Base-by-base conservation (phyloP, 2,797 vertebrate species). In the Poliocrania exsul region DNA sequence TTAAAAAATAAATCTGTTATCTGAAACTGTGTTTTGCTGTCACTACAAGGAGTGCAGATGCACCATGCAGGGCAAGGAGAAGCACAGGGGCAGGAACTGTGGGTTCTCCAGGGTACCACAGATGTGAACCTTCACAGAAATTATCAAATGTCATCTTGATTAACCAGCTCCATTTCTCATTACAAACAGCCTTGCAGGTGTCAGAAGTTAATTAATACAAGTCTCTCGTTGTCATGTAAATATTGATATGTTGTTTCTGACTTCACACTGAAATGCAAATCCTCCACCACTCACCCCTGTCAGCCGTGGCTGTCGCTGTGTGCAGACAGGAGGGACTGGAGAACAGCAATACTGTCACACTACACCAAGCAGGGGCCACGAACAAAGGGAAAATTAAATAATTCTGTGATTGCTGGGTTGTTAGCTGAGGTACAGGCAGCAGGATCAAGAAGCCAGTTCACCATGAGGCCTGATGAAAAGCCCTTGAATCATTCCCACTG, bases 391-490 rank as follows among this genome's bases (percentile, higher is more conserved):
- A 86, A 97, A 97, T 96, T 72, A 93, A 96, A 95, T 96, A 93
- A 96, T 94, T 96, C 93, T 3, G 5, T 75, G 86, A 81, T 94
- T 97, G 95, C 95, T 79, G 80, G 95, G 96, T 92, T 97, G 92
- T 94, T 96, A 96, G 94, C 96, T 87, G 97, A 97, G 87, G 95
- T 95, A 96, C 97, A 97, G 95, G 78, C 98, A 97, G 97, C 96
- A 96, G 97, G 97, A 97, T 95, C 95, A 96, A 97, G 97, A 88
- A 97, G 96, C 86, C 94, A 94, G 92, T 97, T 97, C 96, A 95
- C 93, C 96, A 87, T 72, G 92, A 95, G 92, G 95, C 81, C 96
- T 97, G 95, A 97, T 97, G 97, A 97, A 98, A 98, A 97, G 96
- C 97, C 94, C 96, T 97, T 95, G 90, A 98, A 96, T 97, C 95